Evolutionary conservation across 2,797 vertebrate genomes (phyloP), one percentile per base, ranked within the genome.

Genomic region (Erethizon dorsatum): DNA sequence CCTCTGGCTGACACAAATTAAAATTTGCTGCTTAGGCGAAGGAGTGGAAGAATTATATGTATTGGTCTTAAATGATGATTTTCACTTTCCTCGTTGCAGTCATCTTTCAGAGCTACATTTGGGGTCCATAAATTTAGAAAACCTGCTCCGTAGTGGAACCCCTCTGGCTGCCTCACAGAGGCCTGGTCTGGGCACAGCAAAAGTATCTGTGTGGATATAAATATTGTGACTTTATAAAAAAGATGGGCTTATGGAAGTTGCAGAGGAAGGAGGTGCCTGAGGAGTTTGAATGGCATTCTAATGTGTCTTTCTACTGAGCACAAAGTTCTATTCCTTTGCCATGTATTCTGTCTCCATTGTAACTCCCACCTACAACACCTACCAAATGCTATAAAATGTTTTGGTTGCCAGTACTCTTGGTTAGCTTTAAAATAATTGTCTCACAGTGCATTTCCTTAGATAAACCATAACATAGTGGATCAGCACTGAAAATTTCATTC

Each of bases 401-500:
- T 59, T 78, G 63, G 13, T 65, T 65, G 41, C 41, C 22, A 5
- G 2, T 57, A 24, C 20, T 88, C 61, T 85, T 20, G 4, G 24
- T 85, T 83, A 71, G 41, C 22, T 47, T 26, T 28, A 65, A 88
- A 37, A 45, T 59, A 73, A 77, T 85, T 73, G 37, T 83, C 56
- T 75, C 8, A 67, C 50, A 6, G 28, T 78, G 52, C 0, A 0
- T 95, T 95, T 90, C 31, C 85, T 82, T 54, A 31, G 31, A 17
- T 96, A 87, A 61, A 84, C 82, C 83, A 41, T 57, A 57, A 87
- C 61, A 14, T 26, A 75, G 15, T 91, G 88, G 52, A 59, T 47
- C 1, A 31, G 8, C 75, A 57, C 52, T n/a, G 31, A 11, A 54
- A 65, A 26, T 85, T 52, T 41, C 11, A 41, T 12, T 15, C 57